Evolutionary conservation across 2,888 invertebrate genomes (phyloP).

Genomic region (Clitarchus hookeri): DNA sequence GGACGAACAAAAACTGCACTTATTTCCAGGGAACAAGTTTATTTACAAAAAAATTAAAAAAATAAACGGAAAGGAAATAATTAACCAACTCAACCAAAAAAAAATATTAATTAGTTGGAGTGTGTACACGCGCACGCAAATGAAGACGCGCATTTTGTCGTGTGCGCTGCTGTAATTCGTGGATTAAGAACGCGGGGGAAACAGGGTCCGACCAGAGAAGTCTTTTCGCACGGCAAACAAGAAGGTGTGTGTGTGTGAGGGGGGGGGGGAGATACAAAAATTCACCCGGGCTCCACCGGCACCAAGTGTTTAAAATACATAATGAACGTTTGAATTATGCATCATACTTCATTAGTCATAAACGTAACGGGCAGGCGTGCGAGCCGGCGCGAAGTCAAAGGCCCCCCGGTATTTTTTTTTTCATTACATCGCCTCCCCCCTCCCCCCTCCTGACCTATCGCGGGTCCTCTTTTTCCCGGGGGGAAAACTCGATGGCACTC

Average conservation of each 20-base stretch:
- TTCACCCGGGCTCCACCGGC: not conserved
- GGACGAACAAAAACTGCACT: too few species aligned
- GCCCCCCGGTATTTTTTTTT: constrained; percentile 10
- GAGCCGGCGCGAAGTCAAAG: constrained; percentile 34
- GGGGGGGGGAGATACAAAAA: not conserved
- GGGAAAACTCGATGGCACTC: not conserved
- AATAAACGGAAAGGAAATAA: not conserved
- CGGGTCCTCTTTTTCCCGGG: not conserved
- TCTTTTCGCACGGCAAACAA: not conserved
- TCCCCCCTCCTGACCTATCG: not conserved
- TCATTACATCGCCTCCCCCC: not conserved
- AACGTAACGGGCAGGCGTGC: constrained; percentile 31
- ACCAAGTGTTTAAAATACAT: constrained; percentile 40
- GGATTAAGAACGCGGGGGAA: not conserved
- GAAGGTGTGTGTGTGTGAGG: not conserved
- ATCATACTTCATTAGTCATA: constrained; percentile 39
- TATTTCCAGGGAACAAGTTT: too few species aligned
- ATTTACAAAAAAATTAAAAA: too few species aligned
- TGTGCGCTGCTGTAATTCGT: too few species aligned
- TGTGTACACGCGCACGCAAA: not conserved
- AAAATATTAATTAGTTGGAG: not conserved
- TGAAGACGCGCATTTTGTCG: not conserved
- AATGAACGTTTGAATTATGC: constrained; percentile 40
- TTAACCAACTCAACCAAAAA: not conserved
- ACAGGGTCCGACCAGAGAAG: not conserved